A percentile compares a stretch with the other conserved stretches of the same genome.
These are phyloP conservation scores for Xiphydria camelus DNA, from an alignment of 2,888 invertebrate genomes.

Conservation along the genomic window DNA sequence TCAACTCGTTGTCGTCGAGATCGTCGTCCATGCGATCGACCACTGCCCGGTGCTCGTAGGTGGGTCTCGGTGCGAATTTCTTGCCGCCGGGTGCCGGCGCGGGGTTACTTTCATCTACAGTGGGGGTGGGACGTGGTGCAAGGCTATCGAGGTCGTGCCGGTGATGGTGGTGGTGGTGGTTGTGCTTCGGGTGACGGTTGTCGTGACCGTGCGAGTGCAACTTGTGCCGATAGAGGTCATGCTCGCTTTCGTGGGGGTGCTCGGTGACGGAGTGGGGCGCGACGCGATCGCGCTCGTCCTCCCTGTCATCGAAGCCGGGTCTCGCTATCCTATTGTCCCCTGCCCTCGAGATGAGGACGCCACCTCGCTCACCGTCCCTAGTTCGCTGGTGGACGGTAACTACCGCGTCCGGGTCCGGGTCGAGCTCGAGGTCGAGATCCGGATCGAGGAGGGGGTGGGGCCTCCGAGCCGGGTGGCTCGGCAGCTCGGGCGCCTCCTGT, in stretches of 20 bases:
- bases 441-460: conserved; percentile 25
- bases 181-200: conserved; percentile 44
- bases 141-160: conserved; percentile 37
- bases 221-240: conserved; percentile 20
- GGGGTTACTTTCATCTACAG: conserved; percentile 45
- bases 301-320: conserved; percentile 6
- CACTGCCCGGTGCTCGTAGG: conserved; percentile 55
- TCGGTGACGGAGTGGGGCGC: conserved; percentile 40
- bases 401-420: conserved; percentile 6
- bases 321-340: background rate
- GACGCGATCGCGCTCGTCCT: conserved; percentile 49
- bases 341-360: no score
- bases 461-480: conserved; percentile 10
- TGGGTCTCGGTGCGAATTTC: conserved; percentile 54
- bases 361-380: conserved; percentile 15
- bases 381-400: background rate
- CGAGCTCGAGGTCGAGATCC: conserved; percentile 26
- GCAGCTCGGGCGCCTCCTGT: conserved; percentile 14
- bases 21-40: conserved; percentile 63
- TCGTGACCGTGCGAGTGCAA: conserved; percentile 51
- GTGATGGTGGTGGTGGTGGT: conserved; percentile 42
- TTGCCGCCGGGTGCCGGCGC: conserved; percentile 39
- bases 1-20: conserved; percentile 52
- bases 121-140: conserved; percentile 39
- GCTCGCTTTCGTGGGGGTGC: conserved; percentile 26